These are phyloP conservation scores for Coelopa pilipes DNA, from an alignment of 2,888 invertebrate species.

Conservation along the genomic window DNA sequence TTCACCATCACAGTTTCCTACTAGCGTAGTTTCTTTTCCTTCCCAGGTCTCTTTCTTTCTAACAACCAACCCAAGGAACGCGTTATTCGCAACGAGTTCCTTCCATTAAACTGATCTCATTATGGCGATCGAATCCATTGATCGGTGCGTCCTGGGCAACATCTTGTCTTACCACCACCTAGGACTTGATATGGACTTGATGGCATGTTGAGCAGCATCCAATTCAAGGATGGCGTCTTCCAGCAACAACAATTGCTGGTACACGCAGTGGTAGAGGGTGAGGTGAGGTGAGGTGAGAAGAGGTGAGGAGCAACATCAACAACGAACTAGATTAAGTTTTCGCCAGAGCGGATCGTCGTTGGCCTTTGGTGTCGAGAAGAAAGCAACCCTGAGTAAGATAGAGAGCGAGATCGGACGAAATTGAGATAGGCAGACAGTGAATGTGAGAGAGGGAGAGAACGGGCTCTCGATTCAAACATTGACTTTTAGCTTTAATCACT, in stretches of 20 bases:
- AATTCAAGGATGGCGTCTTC: neutral
- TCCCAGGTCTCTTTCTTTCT: no score
- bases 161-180: conserved; percentile 37
- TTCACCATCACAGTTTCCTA: no score
- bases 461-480: conserved; percentile 26
- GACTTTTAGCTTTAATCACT: conserved; percentile 52
- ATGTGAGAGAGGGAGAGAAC: conserved; percentile 13
- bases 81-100: no score
- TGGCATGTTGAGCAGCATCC: conserved; percentile 17
- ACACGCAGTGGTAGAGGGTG: neutral
- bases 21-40: no score
- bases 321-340: conserved; percentile 36
- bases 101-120: conserved; percentile 13
- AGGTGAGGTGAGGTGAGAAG: no score
- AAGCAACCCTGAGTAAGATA: conserved; percentile 3
- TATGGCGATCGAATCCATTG: conserved; percentile 19
- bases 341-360: conserved; percentile 29
- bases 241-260: neutral
- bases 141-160: conserved; percentile 28
- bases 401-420: no score
- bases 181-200: conserved; percentile 30
- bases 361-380: conserved; percentile 30
- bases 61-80: no score
- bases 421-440: conserved; percentile 14
- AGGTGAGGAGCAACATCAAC: no score